Base-by-base conservation (phyloP, 2,888 invertebrate genomes). In the Apamea monoglypha region DNA sequence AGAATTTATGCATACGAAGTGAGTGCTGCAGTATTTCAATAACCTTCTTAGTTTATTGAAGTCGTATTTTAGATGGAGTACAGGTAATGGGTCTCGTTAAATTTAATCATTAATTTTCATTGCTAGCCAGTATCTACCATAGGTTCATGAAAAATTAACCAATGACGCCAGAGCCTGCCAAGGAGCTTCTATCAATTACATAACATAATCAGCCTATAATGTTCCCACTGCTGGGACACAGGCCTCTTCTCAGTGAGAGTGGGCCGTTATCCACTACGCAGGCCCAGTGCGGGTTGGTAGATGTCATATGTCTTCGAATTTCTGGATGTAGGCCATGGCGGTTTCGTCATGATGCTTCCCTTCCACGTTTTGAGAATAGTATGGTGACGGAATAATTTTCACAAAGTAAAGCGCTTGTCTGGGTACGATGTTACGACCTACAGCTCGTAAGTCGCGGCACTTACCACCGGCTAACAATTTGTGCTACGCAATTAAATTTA, bases 11-110 rank as follows among this genome's bases (percentile, higher is more conserved):
- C 50, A 59, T 76, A 76, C 63, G 29, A 44, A 50, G 12, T 18
- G 44, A 36, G 70, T 53, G 40, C 63, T 69, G 61, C 32, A 61
- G 75, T 69, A 74, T 78, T 87, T 83, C 68, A 80, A 80, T 88
- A 81, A 82, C 56, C 56, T 74, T 75, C 10, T 16, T 64, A 50
- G 61, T 75, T 69, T 69, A 73, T 82, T 77, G 29, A 63, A 64
- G 40, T 63, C 61, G 64, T 47, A 18, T 44, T 82, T 78, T 66
- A 61, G 18, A 85, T 53, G 36, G 4, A 47, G 8, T 44, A 21
- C 14, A 14, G 67, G 63, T 67, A 12, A 71, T 67, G 25, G 44
- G 36, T 40, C n/a, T 68, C 50, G 21, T 87, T 59, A 68, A 56
- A 76, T 67, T 5, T 47, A 0, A 2, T 18, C 6, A 79, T 40